phyloP scores from a whole-genome alignment of 2,113 vertebrate species.

The Mystacornis crossleyi region DNA sequence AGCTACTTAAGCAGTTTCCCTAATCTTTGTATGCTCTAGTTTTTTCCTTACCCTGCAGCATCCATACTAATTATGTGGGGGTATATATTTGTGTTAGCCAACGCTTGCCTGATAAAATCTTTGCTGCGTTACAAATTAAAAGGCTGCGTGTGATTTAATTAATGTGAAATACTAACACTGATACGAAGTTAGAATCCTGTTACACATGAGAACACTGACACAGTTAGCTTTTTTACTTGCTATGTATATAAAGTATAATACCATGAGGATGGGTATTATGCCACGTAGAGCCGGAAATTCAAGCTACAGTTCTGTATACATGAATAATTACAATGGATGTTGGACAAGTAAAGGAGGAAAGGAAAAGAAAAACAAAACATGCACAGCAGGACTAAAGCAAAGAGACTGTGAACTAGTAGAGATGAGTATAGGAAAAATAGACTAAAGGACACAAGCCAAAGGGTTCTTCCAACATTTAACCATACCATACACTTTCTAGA shows the following conservation, averaged over 20 bases:
- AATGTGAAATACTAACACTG: neutral
- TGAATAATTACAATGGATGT: constrained; percentile 31
- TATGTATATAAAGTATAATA: neutral
- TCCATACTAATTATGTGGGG: neutral
- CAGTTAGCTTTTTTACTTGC: neutral
- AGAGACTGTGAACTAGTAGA: neutral
- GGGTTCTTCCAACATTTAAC: constrained; percentile 1
- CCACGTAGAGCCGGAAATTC: neutral
- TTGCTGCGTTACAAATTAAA: constrained; percentile 20
- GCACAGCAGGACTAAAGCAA: constrained; percentile 45
- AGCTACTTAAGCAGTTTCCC: constrained; percentile 10
- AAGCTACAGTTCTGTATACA: neutral
- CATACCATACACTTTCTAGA: constrained; percentile 20
- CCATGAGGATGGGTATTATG: constrained; percentile 24
- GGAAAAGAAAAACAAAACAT: neutral
- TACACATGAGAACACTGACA: neutral
- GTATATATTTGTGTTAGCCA: neutral
- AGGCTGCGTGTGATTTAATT: constrained; percentile 26
- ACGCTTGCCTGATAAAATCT: constrained; percentile 3
- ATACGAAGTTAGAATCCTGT: neutral
- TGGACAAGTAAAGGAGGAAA: neutral
- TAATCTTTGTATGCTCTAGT: constrained; percentile 38
- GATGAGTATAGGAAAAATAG: neutral
- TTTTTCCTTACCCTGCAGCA: constrained; percentile 45
- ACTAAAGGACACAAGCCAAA: neutral